A percentile compares a stretch with the other conserved stretches of the same genome.
phyloP scores from a whole-genome alignment of 1,140 invertebrate species.

The Zaprionus nigranus region DNA sequence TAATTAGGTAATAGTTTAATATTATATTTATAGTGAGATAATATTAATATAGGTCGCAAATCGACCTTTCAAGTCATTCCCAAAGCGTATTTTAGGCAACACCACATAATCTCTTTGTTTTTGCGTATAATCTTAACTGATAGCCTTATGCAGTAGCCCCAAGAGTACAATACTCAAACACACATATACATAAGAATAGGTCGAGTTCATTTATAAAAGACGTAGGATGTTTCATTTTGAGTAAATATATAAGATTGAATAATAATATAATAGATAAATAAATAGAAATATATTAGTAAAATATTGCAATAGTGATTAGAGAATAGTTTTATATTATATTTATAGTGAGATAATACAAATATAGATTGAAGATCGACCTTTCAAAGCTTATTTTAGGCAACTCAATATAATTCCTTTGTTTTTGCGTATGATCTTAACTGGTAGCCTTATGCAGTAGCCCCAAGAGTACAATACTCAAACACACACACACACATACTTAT shows the following conservation, averaged over 20 bases:
- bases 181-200: background rate
- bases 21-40: too few species aligned
- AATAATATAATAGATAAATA: background rate
- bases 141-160: conserved; percentile 39
- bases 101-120: background rate
- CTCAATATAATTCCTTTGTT: background rate
- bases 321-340: too few species aligned
- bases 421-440: conserved; percentile 14
- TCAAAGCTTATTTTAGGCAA: too few species aligned
- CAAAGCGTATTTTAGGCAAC: too few species aligned
- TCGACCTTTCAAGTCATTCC: too few species aligned
- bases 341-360: too few species aligned
- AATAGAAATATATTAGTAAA: background rate
- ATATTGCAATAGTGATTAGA: too few species aligned
- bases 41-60: too few species aligned
- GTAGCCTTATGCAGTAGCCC: conserved; percentile 40
- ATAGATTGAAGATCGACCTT: too few species aligned
- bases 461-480: conserved; percentile 12
- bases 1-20: too few species aligned
- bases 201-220: background rate
- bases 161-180: conserved; percentile 10
- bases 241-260: background rate
- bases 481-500: background rate
- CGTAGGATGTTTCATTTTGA: background rate
- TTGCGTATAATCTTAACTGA: conserved; percentile 16